Evolutionary conservation across 2,113 vertebrate species (phyloP).

Genomic region (Ranitomeya imitator): DNA sequence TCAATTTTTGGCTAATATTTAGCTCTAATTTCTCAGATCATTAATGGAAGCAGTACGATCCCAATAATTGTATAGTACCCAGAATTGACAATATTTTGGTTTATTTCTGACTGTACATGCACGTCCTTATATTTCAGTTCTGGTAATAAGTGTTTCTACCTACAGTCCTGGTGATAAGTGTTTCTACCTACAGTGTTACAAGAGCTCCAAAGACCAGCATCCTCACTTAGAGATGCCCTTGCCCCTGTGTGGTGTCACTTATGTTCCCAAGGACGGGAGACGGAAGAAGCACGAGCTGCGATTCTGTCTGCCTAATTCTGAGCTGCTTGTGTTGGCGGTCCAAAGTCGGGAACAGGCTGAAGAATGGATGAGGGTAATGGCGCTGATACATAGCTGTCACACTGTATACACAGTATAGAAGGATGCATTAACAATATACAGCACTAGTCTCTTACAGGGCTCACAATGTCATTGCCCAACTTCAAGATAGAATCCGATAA

Average conservation of each 20-base stretch:
- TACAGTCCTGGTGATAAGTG: too few species aligned
- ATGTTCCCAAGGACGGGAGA: slow-evolving; percentile 90
- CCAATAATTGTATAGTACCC: too few species aligned
- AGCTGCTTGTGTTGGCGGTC: slow-evolving; percentile 89
- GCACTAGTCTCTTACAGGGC: background rate
- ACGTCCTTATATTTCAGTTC: background rate
- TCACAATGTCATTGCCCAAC: background rate
- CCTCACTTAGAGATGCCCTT: slow-evolving; percentile 86
- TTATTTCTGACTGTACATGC: background rate
- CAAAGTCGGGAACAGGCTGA: slow-evolving; percentile 97
- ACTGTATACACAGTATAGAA: background rate
- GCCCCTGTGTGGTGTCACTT: slow-evolving; percentile 84
- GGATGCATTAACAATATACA: background rate
- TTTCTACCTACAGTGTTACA: slow-evolving; percentile 83
- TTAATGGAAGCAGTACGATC: background rate
- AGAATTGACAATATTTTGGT: background rate
- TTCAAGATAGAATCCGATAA: background rate
- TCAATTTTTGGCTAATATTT: too few species aligned
- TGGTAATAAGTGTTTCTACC: background rate
- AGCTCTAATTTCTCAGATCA: background rate
- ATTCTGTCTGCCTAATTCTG: slow-evolving; percentile 85
- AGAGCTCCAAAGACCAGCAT: slow-evolving; percentile 91
- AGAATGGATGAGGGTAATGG: slow-evolving; percentile 92
- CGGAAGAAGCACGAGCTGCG: slow-evolving; percentile 94
- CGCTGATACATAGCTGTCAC: background rate